Percentiles rank a stretch among this genome's conserved stretches.
phyloP scores from a whole-genome alignment of 2,797 vertebrate species.

The Notamacropus eugenii region DNA sequence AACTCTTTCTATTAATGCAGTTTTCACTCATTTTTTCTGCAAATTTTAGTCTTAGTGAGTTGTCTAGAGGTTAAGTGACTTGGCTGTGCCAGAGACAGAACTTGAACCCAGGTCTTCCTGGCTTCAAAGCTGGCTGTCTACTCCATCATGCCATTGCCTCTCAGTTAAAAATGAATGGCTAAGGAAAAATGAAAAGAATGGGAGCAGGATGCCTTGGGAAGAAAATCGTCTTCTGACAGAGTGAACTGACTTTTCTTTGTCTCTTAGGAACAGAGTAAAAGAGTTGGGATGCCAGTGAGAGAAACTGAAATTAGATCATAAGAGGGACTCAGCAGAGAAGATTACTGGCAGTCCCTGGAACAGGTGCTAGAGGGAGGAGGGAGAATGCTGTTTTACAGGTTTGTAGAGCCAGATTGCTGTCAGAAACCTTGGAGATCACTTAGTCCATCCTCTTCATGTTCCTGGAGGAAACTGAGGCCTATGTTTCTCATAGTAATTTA shows the following conservation, averaged over 20 bases:
- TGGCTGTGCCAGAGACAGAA: neutral
- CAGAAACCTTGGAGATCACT: neutral
- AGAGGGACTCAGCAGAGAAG: neutral
- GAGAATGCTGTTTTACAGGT: neutral
- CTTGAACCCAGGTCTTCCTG: neutral
- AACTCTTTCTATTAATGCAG: neutral
- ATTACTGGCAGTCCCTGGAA: neutral
- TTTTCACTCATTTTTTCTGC: neutral
- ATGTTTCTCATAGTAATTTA: neutral
- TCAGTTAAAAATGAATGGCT: neutral
- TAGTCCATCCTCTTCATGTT: neutral
- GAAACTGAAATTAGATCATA: neutral
- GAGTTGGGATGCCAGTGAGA: neutral
- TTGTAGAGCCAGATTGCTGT: neutral
- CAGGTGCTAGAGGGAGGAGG: neutral
- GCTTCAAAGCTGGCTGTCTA: neutral
- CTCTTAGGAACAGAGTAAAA: neutral
- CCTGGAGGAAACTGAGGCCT: neutral
- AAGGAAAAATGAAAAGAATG: neutral
- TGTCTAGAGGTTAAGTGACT: neutral
- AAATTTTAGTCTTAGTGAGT: neutral
- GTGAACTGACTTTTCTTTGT: neutral
- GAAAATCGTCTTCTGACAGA: neutral
- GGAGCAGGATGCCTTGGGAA: neutral
- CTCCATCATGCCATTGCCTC: neutral